Evolutionary conservation across 2,888 invertebrate genomes (phyloP).

Genomic region (Ptilodon capucinus): DNA sequence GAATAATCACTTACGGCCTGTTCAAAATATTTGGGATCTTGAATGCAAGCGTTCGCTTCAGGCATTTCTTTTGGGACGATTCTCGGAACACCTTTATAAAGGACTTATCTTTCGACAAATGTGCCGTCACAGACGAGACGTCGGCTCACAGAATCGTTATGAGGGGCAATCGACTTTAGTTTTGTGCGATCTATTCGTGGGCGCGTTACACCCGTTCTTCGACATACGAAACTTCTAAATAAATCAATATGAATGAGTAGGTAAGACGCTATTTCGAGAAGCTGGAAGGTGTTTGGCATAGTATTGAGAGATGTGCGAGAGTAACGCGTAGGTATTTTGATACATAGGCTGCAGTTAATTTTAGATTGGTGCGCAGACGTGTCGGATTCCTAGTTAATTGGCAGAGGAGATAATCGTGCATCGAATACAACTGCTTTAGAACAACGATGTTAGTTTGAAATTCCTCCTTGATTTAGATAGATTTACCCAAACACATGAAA

Average conservation of each 20-base stretch:
- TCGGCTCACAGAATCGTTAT: conserved; percentile 37
- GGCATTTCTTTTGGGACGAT: conserved; percentile 68
- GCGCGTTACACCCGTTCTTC: conserved; percentile 39
- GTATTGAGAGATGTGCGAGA: conserved; percentile 81
- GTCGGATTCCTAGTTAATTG: conserved; percentile 81
- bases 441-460: conserved; percentile 10
- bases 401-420: conserved; percentile 75
- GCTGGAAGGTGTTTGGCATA: conserved; percentile 82
- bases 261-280: conserved; percentile 74
- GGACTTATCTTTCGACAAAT: conserved; percentile 42
- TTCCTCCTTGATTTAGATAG: conserved; percentile 7
- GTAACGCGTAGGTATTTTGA: conserved; percentile 81
- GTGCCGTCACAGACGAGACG: conserved; percentile 39
- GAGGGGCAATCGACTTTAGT: conserved; percentile 6
- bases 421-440: conserved; percentile 46
- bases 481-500: neutral
- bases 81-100: conserved; percentile 64
- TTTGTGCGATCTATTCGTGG: conserved; percentile 35
- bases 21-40: conserved; percentile 80
- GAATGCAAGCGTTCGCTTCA: conserved; percentile 61
- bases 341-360: conserved; percentile 82
- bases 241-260: conserved; percentile 73
- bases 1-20: conserved; percentile 79
- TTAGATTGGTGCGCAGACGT: conserved; percentile 82
- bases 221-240: conserved; percentile 53